Percentiles rank a stretch among this genome's conserved stretches.
Conservation (phyloP, 2,113 vertebrate genomes). For the Oreochromis niloticus region DNA sequence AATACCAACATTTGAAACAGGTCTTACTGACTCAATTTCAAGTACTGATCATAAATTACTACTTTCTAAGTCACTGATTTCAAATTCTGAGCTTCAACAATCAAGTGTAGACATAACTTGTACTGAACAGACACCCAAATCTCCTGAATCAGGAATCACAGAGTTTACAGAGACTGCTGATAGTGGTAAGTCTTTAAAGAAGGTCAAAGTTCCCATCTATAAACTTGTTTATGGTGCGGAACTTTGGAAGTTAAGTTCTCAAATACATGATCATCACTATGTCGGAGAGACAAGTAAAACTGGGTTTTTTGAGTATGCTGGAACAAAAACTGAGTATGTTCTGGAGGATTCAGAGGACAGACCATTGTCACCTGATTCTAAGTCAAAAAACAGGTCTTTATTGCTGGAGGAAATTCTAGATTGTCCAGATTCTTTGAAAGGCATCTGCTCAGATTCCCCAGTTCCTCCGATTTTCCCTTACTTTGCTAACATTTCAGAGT, state of each 20-base stretch:
- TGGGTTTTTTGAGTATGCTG: conserved; percentile 33
- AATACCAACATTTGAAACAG: not conserved
- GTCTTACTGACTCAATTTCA: not conserved
- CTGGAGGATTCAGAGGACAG: not conserved
- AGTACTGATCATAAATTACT: not conserved
- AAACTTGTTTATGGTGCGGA: conserved; percentile 44
- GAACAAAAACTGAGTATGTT: conserved; percentile 18
- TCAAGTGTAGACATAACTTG: not conserved
- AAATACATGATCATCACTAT: conserved; percentile 64
- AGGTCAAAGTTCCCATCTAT: conserved; percentile 12
- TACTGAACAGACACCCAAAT: conserved; percentile 1
- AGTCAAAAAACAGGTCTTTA: not conserved
- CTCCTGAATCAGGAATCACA: not conserved
- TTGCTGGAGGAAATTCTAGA: not conserved
- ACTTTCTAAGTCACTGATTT: not conserved
- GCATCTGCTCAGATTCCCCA: not conserved
- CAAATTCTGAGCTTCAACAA: not conserved
- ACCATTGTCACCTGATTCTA: not conserved
- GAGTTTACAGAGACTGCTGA: not conserved
- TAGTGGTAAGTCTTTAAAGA: not conserved
- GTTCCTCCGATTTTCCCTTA: not conserved
- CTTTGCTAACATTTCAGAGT: not conserved
- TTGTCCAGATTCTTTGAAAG: not conserved
- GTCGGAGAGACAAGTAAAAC: conserved; percentile 48
- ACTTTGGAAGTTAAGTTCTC: conserved; percentile 57